Base-by-base conservation (phyloP, 2,888 invertebrate genomes). In the Chrysodeixis includens region DNA sequence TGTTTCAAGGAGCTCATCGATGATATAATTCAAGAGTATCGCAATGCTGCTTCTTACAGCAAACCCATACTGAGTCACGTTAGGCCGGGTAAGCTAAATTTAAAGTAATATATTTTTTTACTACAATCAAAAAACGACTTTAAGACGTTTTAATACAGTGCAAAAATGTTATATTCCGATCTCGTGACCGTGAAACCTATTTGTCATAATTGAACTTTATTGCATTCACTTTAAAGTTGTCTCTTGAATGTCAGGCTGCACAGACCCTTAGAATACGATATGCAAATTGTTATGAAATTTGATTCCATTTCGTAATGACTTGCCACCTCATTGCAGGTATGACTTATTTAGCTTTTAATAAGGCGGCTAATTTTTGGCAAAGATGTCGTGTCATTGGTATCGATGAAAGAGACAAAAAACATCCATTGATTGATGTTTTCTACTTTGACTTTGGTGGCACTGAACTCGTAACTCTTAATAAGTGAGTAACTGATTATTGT, bases 361-460 rank as follows among this genome's bases (percentile, higher is more conserved):
- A 87, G 56, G 86, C 84, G 0, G 96, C 96, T 78, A 92, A 95
- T 22, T 89, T 92, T 76, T 98, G 97, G 97, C 96, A 96, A 82
- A 95, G 98, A 62, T 97, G 96, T 10, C 92, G 95, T 56, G 89
- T 97, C 0, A 83, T 90, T 26, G 85, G 82, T 67, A 82, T 93
- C 32, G 90, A 92, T 55, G 87, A 82, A 49, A 81, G 81, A 65
- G 82, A 89, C 54, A 14, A 82, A 0, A 77, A 84, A 1, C 85
- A 92, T 3, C 88, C 91, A 0, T 72, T 84, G 0, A 96, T 95
- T 78, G 92, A 95, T 30, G 95, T 97, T 2, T 96, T 96, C 78
- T 96, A 96, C 73, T 90, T 97, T 20, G 97, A 97, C 86, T 96
- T 96, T 76, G 97, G 97, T 1, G 93, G 95, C 76, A 90, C 88